These are phyloP conservation scores for Eutolmus rufibarbis DNA, from an alignment of 2,888 invertebrate genomes.

Conservation along the genomic window DNA sequence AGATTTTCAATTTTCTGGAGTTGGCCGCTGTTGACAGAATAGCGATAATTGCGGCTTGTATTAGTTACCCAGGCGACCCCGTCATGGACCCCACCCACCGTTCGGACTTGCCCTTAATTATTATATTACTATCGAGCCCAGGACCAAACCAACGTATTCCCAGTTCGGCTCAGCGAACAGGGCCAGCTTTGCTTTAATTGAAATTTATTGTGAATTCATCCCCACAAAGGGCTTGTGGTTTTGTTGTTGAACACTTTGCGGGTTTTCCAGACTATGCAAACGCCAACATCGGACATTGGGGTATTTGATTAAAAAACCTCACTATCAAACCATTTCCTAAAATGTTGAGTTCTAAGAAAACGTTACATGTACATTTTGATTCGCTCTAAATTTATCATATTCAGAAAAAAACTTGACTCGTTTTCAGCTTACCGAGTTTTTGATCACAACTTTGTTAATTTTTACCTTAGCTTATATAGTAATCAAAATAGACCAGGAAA, in stretches of 20 bases:
- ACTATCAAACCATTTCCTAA: too few species aligned
- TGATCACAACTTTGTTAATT: too few species aligned
- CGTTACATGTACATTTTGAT: too few species aligned
- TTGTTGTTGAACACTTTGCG: background rate
- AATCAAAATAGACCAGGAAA: too few species aligned
- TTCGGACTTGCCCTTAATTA: background rate
- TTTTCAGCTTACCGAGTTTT: too few species aligned
- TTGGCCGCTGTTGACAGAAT: background rate
- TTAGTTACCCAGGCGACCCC: background rate
- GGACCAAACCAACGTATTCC: background rate
- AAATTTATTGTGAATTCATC: constrained; percentile 44
- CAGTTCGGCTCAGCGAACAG: background rate
- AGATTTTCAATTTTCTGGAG: constrained; percentile 2
- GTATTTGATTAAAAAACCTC: too few species aligned
- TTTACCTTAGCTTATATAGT: too few species aligned
- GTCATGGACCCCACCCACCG: background rate
- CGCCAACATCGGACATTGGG: background rate
- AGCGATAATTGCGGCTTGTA: background rate
- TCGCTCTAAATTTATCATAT: too few species aligned
- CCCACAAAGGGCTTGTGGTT: background rate
- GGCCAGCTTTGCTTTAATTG: constrained; percentile 41
- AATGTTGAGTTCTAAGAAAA: too few species aligned
- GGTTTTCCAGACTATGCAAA: background rate
- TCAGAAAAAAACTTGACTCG: too few species aligned
- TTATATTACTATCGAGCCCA: background rate